Evolutionary conservation across 2,888 invertebrate species (phyloP), one percentile per base, ranked within the genome.

Genomic region (Drosophila eohydei): DNA sequence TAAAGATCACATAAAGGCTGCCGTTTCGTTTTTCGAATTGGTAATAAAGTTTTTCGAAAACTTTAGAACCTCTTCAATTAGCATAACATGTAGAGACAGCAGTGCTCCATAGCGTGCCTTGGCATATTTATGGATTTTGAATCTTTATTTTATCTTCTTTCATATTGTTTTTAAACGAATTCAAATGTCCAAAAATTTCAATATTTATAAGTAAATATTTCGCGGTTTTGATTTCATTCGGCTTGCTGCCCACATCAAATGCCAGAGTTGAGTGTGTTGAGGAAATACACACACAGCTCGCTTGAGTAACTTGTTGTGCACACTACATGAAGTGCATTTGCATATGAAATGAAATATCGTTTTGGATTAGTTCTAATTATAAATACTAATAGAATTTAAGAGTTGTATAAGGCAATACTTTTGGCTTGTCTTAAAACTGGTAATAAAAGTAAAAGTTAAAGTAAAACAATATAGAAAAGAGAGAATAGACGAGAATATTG

Each of bases 61-160:
- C 56, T 66, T 57, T 61, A 76, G 57, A 63, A 26, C 41, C 7
- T 16, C 28, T 32, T 14, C n/a, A 16, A 88, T 85, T 88, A 70
- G 76, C 85, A 86, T 88, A 88, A 88, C 85, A 83, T 69, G 88
- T 86, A 83, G 74, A 32, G 52, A 9, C 26, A 38, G 5, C 52
- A 28, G 2, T 54, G 54, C 43, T 58, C 65, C 48, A 75, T 52
- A 56, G 63, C 46, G 28, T 32, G 46, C 48, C 46, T 65, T 57
- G 65, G 46, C 73, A 80, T 88, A 85, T 88, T 85, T 85, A 85
- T 85, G 81, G 78, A 71, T 81, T 81, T 81, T 88, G 67, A 57
- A 57, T 71, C 62, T 41, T 66, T 2, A 32, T 63, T 38, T 38
- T 52, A 36, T 50, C 12, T 26, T 36, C 7, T 52, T 36, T 32